These are phyloP conservation scores for Listronotus bonariensis DNA, from an alignment of 1,140 invertebrate species.

Conservation along the genomic window DNA sequence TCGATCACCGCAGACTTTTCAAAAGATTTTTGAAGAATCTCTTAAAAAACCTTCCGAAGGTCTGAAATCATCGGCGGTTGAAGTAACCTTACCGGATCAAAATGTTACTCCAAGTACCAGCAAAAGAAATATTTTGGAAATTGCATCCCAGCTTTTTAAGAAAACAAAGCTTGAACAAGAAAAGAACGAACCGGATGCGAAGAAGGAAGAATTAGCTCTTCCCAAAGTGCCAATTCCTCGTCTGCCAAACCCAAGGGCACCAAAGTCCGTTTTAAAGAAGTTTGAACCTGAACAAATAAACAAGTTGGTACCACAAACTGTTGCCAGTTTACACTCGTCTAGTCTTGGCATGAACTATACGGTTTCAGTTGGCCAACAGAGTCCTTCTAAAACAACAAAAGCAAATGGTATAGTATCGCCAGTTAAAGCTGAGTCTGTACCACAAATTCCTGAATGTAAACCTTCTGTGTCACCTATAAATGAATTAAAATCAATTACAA, in stretches of 20 bases:
- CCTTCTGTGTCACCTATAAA: slow-evolving; percentile 24
- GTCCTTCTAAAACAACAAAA: slow-evolving; percentile 24
- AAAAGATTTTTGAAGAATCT: slow-evolving; percentile 55
- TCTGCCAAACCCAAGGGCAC: slow-evolving; percentile 29
- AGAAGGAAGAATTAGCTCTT: not conserved
- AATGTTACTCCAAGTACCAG: not conserved
- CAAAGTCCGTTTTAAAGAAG: slow-evolving; percentile 22
- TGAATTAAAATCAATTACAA: slow-evolving; percentile 28
- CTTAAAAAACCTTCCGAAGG: slow-evolving; percentile 45
- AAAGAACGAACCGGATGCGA: not conserved
- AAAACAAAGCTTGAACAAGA: slow-evolving; percentile 49
- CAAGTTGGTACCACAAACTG: slow-evolving; percentile 38
- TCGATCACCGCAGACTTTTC: slow-evolving; percentile 47
- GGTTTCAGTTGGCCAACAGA: slow-evolving; percentile 47
- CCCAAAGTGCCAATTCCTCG: slow-evolving; percentile 43
- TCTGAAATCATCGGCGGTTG: slow-evolving; percentile 12
- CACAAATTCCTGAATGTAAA: slow-evolving; percentile 18
- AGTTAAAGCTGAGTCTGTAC: slow-evolving; percentile 28
- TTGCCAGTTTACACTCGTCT: slow-evolving; percentile 49
- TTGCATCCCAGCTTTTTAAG: slow-evolving; percentile 49
- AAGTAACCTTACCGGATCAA: not conserved
- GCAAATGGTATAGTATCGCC: slow-evolving; percentile 32
- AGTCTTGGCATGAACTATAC: slow-evolving; percentile 53
- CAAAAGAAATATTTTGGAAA: slow-evolving; percentile 50
- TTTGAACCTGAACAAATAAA: slow-evolving; percentile 8